Conservation (phyloP, 2,797 vertebrate genomes). For the Simalia tracyae region DNA sequence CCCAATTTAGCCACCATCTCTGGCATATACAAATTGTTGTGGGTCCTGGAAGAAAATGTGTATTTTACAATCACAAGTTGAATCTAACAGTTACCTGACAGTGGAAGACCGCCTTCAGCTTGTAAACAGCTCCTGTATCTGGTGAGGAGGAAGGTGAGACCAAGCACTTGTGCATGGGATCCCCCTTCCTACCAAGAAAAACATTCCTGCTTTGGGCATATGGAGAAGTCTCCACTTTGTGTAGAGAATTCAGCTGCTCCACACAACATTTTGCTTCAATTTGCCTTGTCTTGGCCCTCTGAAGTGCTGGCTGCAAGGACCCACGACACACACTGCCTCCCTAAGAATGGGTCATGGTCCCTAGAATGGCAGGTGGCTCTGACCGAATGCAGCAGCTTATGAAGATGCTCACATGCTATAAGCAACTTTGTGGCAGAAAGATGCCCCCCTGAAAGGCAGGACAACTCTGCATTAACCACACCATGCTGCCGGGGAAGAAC, state of each 20-base stretch:
- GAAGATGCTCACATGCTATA: constrained; percentile 43
- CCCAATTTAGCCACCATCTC: constrained; percentile 88
- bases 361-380: constrained; percentile 61
- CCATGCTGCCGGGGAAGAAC: constrained; percentile 29
- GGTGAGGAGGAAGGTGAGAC: constrained; percentile 69
- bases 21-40: constrained; percentile 89
- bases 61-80: constrained; percentile 39
- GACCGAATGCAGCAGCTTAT: constrained; percentile 36
- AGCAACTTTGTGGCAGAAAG: constrained; percentile 25
- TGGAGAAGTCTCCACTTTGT: constrained; percentile 65
- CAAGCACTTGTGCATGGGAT: constrained; percentile 68
- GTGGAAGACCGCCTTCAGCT: constrained; percentile 65
- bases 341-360: constrained; percentile 57
- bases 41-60: constrained; percentile 81
- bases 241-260: constrained; percentile 53
- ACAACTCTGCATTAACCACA: constrained; percentile 15
- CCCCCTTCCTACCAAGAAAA: constrained; percentile 67
- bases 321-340: constrained; percentile 52
- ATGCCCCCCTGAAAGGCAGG: constrained; percentile 17
- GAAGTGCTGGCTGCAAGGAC: constrained; percentile 40
- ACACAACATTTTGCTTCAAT: constrained; percentile 31
- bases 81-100: constrained; percentile 33
- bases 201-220: constrained; percentile 41
- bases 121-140: constrained; percentile 65
- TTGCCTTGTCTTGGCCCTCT: constrained; percentile 59